Base-by-base conservation (phyloP, 2,113 vertebrate genomes). In the Gadus macrocephalus region DNA sequence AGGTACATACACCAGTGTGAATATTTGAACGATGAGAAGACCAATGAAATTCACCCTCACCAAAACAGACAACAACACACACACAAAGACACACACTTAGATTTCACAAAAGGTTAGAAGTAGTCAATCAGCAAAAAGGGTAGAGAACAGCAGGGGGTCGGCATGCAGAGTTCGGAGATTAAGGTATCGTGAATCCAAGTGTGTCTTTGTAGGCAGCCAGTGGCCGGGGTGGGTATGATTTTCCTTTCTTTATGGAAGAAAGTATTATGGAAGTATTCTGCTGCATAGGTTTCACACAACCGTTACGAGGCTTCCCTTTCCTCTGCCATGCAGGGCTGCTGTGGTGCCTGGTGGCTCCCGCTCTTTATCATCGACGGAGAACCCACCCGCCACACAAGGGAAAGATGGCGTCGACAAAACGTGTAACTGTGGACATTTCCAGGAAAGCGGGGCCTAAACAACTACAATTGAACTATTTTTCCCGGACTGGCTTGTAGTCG, bases 251-350 rank as follows among this genome's bases (percentile, higher is more conserved):
- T 66, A 35, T 35, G 31, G 6, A 35, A 35, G 82, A 80, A 85
- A 87, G 72, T 78, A n/a, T n/a, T n/a, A n/a, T n/a, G 89, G 89
- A 88, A 86, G 79, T 61, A 78, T 81, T 79, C 81, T 73, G 80
- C 72, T 79, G 80, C 81, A 72, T 35, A 35, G 4, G 86, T 79
- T 85, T 83, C 67, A 38, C 67, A 86, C 84, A 84, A 86, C 83
- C 86, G 72, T 82, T 81, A 85, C 84, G 84, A 89, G 67, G 74
- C 76, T 80, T 80, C 82, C 64, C 77, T 11, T 11, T 16, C 58
- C 68, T 80, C 53, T 73, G 81, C 76, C 60, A 66, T 3, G 9
- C 59, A 38, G 71, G 65, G 71, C 74, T 70, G 66, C 35, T 19
- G 35, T 31, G 35, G 31, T 38, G 38, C 55, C 49, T 64, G 73